phyloP scores from a whole-genome alignment of 2,888 invertebrate genomes.

The Linnaemya tessellans region DNA sequence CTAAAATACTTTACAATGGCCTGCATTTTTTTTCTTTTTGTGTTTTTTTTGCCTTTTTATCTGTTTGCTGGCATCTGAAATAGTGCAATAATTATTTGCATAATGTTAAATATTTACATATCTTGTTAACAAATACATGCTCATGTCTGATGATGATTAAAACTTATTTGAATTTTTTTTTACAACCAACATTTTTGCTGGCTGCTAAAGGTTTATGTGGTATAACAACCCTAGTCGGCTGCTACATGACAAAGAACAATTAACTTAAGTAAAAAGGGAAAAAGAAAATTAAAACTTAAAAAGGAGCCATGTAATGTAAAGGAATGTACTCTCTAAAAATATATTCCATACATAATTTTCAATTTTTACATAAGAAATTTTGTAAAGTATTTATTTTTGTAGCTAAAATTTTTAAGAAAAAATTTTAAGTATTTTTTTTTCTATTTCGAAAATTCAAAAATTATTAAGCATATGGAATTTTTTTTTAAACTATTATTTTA shows the following conservation, averaged over 20 bases:
- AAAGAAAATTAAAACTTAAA: neutral
- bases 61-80: conserved; percentile 42
- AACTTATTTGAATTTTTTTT: conserved; percentile 33
- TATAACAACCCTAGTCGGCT: neutral
- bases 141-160: conserved; percentile 62
- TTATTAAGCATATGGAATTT: too few relatives aligned
- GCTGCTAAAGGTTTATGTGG: conserved; percentile 7
- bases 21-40: neutral
- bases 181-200: neutral
- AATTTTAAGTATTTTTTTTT: too few relatives aligned
- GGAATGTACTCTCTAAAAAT: neutral
- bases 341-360: too few relatives aligned
- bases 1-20: conserved; percentile 30
- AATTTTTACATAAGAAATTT: too few relatives aligned
- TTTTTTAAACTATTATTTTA: too few relatives aligned
- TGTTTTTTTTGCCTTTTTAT: conserved; percentile 16
- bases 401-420: too few relatives aligned
- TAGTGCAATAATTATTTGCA: conserved; percentile 68
- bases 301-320: neutral
- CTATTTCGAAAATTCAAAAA: too few relatives aligned
- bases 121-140: conserved; percentile 71
- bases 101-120: conserved; percentile 71
- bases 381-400: too few relatives aligned
- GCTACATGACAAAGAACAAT: neutral
- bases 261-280: neutral